A percentile compares a stretch with the other conserved stretches of the same genome.
Evolutionary conservation across 1,140 invertebrate species (phyloP).

Genomic region (Ceratosolen solmsi): DNA sequence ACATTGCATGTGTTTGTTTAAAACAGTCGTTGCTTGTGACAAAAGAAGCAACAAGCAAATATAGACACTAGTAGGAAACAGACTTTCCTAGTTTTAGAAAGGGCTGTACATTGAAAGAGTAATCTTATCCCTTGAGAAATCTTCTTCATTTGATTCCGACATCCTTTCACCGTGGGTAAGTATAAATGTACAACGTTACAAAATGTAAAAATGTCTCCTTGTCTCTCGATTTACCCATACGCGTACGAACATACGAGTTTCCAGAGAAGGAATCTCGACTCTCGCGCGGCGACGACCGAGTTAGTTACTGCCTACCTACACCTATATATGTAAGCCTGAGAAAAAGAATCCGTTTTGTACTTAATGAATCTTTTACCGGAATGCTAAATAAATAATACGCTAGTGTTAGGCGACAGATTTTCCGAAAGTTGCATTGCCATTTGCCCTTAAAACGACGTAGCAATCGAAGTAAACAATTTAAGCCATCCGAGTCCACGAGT

Average conservation of each 20-base stretch:
- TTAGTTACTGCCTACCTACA: background rate
- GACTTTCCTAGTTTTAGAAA: background rate
- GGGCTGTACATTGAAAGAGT: background rate
- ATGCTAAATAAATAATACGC: background rate
- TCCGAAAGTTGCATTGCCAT: background rate
- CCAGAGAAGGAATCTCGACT: slow-evolving; percentile 37
- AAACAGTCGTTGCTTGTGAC: no score
- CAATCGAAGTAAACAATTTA: no score
- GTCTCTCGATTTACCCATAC: slow-evolving; percentile 18
- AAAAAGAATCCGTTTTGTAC: background rate
- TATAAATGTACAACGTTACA: background rate
- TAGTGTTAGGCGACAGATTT: background rate
- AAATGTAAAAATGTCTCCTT: background rate
- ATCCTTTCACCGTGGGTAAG: background rate
- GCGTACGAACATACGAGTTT: slow-evolving; percentile 37
- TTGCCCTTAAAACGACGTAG: no score
- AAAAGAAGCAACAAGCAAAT: no score
- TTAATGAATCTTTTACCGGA: background rate
- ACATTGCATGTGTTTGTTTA: no score
- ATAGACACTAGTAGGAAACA: no score
- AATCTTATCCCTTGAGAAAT: background rate
- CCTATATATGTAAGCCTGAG: background rate
- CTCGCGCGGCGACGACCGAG: background rate
- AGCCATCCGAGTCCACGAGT: no score
- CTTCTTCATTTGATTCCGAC: background rate